These are phyloP conservation scores for Hyphantria cunea DNA, from an alignment of 1,140 invertebrate species.

Conservation along the genomic window DNA sequence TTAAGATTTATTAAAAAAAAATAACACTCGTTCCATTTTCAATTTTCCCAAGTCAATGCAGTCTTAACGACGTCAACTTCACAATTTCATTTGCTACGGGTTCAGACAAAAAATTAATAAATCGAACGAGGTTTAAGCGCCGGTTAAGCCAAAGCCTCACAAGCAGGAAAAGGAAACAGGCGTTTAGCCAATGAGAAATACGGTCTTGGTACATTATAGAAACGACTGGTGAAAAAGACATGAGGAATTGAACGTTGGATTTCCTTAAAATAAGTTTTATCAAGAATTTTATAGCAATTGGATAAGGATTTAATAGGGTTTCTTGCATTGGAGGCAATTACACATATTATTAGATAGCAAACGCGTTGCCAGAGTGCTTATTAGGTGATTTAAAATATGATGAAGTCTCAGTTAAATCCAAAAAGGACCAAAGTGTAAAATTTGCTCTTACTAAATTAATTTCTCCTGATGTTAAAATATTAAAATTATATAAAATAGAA, in stretches of 20 bases:
- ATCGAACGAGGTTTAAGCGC: conserved; percentile 15
- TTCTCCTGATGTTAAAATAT: too few relatives aligned
- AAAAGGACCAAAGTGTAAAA: too few relatives aligned
- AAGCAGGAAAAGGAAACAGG: conserved; percentile 21
- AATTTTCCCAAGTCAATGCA: not conserved
- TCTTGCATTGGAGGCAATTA: too few relatives aligned
- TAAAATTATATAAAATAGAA: too few relatives aligned
- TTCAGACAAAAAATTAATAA: conserved; percentile 22
- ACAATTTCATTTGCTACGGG: conserved; percentile 2
- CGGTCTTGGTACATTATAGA: not conserved
- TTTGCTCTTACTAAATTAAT: too few relatives aligned
- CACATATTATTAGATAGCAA: too few relatives aligned
- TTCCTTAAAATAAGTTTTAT: not conserved
- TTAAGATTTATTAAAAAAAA: too few relatives aligned
- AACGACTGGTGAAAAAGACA: conserved; percentile 4
- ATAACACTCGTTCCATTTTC: not conserved
- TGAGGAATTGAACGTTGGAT: not conserved
- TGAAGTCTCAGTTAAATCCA: too few relatives aligned
- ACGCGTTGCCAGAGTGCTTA: too few relatives aligned
- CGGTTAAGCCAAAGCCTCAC: conserved; percentile 22
- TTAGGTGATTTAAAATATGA: too few relatives aligned
- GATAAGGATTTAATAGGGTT: too few relatives aligned
- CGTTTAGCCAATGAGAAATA: conserved; percentile 20
- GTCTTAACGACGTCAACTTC: not conserved
- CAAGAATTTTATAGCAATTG: too few relatives aligned